Percentiles rank a stretch among this genome's conserved stretches.
Conservation (phyloP, 1,140 invertebrate genomes). For the Drosophila subpulchrella region DNA sequence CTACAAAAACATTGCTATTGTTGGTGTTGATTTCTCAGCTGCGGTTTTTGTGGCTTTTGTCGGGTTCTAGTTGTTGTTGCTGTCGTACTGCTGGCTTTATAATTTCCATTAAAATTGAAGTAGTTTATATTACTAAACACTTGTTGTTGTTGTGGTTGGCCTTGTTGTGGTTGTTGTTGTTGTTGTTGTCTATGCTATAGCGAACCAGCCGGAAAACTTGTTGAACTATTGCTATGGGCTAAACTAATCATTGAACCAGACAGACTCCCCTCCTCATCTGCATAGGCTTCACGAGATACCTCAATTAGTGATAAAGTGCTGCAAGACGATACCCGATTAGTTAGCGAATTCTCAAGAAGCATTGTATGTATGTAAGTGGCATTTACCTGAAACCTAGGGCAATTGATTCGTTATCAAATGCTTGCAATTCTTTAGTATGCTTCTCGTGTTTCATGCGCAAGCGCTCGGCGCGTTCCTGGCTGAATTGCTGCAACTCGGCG, state of each 20-base stretch:
- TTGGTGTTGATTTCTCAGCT: constrained; percentile 21
- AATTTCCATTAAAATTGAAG: constrained; percentile 81
- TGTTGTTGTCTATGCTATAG: constrained; percentile 87
- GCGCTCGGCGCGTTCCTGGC: constrained; percentile 94
- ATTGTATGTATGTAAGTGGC: no score
- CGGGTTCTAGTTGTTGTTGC: constrained; percentile 46
- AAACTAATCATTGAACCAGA: constrained; percentile 97
- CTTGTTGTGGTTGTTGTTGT: constrained; percentile 15
- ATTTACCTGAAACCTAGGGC: constrained; percentile 94
- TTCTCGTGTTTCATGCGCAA: constrained; percentile 94
- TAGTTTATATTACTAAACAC: constrained; percentile 72
- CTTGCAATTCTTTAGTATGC: constrained; percentile 94
- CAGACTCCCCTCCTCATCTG: constrained; percentile 94
- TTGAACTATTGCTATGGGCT: constrained; percentile 96
- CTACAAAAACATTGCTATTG: constrained; percentile 37
- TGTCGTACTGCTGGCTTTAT: constrained; percentile 69
- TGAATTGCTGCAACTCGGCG: constrained; percentile 94
- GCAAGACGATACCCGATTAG: constrained; percentile 66
- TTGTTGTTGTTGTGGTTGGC: constrained; percentile 50
- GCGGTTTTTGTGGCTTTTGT: constrained; percentile 45
- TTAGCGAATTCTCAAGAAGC: neutral
- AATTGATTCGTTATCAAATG: constrained; percentile 97
- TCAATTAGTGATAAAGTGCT: constrained; percentile 96
- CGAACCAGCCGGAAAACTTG: constrained; percentile 93
- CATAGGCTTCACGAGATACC: constrained; percentile 93